Percentiles rank a stretch among this genome's conserved stretches.
phyloP scores from a whole-genome alignment of 2,888 invertebrate genomes.

The Chrysolina haemoptera region DNA sequence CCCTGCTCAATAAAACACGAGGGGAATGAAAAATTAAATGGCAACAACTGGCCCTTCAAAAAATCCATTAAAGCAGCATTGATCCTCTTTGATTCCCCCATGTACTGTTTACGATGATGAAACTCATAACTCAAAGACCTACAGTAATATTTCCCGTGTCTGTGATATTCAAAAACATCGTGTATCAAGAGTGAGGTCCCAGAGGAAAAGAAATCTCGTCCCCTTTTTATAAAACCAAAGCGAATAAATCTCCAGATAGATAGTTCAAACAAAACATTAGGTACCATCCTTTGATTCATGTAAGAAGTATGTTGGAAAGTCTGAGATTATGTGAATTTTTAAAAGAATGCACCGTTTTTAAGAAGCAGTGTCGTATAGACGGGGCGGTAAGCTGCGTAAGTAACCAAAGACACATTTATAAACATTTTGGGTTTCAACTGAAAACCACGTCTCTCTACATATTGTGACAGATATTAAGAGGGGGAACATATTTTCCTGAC shows the following conservation, averaged over 20 bases:
- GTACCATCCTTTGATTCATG: conserved; percentile 5
- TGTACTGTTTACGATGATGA: conserved; percentile 42
- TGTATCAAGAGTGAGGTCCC: conserved; percentile 3
- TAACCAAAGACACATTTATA: too few relatives aligned
- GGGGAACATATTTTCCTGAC: too few relatives aligned
- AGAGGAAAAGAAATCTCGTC: conserved; percentile 13
- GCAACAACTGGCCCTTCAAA: conserved; percentile 53
- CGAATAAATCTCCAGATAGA: conserved; percentile 10
- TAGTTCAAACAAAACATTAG: conserved; percentile 12
- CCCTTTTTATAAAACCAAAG: conserved; percentile 15
- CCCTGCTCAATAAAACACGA: conserved; percentile 8
- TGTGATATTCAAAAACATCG: conserved; percentile 52
- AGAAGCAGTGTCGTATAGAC: background rate
- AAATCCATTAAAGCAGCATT: conserved; percentile 54
- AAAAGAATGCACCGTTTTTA: background rate
- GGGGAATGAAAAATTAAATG: conserved; percentile 51
- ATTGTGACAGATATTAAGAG: too few relatives aligned
- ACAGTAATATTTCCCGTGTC: conserved; percentile 49
- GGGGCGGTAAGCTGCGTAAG: too few relatives aligned
- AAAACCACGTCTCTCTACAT: too few relatives aligned
- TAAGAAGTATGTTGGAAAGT: background rate
- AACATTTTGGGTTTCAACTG: too few relatives aligned
- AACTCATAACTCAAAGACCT: conserved; percentile 45
- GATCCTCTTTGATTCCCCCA: conserved; percentile 46
- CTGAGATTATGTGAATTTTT: background rate